Conservation (phyloP, 2,888 invertebrate genomes). For the Acleris holmiana region DNA sequence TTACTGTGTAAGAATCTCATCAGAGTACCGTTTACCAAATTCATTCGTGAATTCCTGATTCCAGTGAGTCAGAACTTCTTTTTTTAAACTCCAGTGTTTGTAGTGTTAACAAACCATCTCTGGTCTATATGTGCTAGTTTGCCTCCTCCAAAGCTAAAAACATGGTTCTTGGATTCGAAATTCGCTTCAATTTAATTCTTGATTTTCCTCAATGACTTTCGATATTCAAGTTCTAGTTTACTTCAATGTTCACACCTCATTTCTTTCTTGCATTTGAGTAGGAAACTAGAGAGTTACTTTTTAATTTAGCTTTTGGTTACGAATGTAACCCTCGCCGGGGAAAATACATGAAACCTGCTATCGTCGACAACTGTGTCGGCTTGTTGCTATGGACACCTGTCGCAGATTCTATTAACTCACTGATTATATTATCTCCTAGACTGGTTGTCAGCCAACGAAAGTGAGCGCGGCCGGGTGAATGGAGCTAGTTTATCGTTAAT, state of each 20-base stretch:
- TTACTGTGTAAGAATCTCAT: too few relatives aligned
- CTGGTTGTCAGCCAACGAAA: conserved; percentile 63
- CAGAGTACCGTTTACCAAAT: too few relatives aligned
- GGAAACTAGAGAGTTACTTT: too few relatives aligned
- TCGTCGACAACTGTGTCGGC: background rate
- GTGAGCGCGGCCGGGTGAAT: conserved; percentile 66
- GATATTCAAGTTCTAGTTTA: background rate
- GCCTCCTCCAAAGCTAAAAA: too few relatives aligned
- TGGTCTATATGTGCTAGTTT: too few relatives aligned
- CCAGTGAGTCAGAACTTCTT: too few relatives aligned
- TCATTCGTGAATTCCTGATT: too few relatives aligned
- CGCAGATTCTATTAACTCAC: conserved; percentile 35
- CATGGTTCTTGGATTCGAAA: background rate
- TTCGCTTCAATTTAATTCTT: background rate
- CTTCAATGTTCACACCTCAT: too few relatives aligned
- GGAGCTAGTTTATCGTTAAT: conserved; percentile 62
- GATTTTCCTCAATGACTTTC: background rate
- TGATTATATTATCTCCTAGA: conserved; percentile 35
- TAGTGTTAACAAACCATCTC: too few relatives aligned
- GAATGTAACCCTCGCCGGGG: conserved; percentile 5
- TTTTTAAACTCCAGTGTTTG: too few relatives aligned
- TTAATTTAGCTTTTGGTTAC: background rate
- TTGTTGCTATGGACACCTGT: conserved; percentile 18
- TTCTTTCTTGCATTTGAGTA: too few relatives aligned
- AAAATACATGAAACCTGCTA: conserved; percentile 15